phyloP scores from a whole-genome alignment of 2,113 vertebrate species.

The Probosciger aterrimus region DNA sequence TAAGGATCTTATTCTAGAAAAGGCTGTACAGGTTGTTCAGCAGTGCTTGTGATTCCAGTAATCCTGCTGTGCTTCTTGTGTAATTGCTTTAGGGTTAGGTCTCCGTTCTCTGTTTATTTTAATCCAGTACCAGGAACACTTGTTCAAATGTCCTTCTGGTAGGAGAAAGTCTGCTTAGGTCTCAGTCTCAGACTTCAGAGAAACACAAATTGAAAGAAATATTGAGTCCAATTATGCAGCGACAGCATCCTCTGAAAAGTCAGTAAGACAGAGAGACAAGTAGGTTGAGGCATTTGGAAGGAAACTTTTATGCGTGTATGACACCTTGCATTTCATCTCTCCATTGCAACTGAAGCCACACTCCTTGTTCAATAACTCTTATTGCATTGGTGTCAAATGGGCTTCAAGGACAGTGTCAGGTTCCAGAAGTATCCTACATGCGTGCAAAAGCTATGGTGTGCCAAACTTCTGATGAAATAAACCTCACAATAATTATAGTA shows the following conservation, averaged over 20 bases:
- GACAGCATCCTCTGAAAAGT: background rate
- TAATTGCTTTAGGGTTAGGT: background rate
- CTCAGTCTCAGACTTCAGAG: background rate
- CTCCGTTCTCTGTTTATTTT: background rate
- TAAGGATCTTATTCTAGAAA: background rate
- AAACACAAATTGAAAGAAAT: background rate
- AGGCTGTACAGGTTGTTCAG: background rate
- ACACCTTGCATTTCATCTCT: background rate
- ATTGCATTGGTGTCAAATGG: background rate
- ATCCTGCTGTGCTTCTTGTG: background rate
- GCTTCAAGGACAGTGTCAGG: background rate
- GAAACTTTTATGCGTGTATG: background rate
- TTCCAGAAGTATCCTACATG: background rate
- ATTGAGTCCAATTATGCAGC: background rate
- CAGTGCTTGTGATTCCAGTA: background rate
- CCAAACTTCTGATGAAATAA: background rate
- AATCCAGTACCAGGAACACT: background rate
- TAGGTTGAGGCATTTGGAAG: background rate
- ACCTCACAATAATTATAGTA: background rate
- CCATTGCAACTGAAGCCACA: background rate
- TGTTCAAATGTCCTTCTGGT: background rate
- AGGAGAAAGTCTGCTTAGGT: background rate
- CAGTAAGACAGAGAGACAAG: background rate
- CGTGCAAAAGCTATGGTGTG: background rate
- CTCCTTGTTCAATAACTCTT: background rate